Evolutionary conservation across 2,888 invertebrate genomes (phyloP).

Genomic region (Chorisops tibialis): DNA sequence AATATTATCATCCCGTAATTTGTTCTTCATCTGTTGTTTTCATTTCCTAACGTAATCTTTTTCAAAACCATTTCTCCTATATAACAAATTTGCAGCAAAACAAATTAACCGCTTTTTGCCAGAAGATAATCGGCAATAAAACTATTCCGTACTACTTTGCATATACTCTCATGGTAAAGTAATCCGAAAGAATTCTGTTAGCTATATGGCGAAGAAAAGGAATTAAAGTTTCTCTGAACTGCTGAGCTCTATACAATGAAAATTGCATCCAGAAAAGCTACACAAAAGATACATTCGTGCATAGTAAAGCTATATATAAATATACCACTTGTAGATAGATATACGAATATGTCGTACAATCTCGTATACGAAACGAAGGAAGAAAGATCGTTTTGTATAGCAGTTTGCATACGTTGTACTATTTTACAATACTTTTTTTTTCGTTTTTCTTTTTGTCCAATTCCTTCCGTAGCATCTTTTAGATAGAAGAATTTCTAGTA

Average conservation of each 20-base stretch:
- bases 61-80: constrained; percentile 1
- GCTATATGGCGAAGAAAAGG: not conserved
- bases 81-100: not conserved
- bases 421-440: not conserved
- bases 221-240: constrained; percentile 10
- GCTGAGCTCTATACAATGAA: not conserved
- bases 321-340: too few species aligned
- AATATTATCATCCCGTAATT: too few species aligned
- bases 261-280: constrained; percentile 8
- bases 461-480: too few species aligned
- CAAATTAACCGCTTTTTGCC: constrained; percentile 4
- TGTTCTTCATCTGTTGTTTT: too few species aligned
- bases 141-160: not conserved
- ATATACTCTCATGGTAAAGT: constrained; percentile 3
- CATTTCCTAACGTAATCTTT: not conserved
- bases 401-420: constrained; percentile 1
- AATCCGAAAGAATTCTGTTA: constrained; percentile 7
- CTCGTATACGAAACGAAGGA: too few species aligned
- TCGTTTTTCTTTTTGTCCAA: not conserved
- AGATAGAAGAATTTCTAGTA: too few species aligned
- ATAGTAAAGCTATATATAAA: too few species aligned
- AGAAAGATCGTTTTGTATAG: too few species aligned
- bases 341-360: too few species aligned
- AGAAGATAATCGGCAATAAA: constrained; percentile 17
- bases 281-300: not conserved